These are phyloP conservation scores for Falcunculus frontatus DNA, from an alignment of 2,113 vertebrate genomes.

Conservation along the genomic window DNA sequence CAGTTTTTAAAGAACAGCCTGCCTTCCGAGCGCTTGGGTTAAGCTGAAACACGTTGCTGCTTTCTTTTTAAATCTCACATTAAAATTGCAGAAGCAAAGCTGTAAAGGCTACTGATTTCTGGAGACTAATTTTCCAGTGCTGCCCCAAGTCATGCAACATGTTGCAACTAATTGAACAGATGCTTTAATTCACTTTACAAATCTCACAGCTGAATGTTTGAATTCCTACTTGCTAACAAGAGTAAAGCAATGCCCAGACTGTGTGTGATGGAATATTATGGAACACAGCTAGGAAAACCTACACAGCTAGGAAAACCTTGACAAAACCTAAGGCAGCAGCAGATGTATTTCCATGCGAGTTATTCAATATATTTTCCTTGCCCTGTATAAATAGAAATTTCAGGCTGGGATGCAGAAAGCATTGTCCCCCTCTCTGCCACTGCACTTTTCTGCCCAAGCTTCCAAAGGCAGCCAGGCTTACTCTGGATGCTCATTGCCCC, in stretches of 20 bases:
- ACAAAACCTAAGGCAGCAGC: not conserved
- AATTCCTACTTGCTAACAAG: not conserved
- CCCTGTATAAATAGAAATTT: not conserved
- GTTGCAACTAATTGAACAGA: not conserved
- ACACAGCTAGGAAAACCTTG: not conserved
- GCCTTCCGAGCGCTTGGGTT: not conserved
- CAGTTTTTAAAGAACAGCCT: not conserved
- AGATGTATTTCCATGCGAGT: not conserved
- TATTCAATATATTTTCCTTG: not conserved
- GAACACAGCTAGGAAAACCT: not conserved
- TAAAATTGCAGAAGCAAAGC: not conserved
- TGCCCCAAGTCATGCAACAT: not conserved
- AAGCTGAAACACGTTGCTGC: not conserved
- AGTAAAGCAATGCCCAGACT: not conserved
- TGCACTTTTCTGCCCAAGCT: not conserved
- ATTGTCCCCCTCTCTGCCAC: not conserved
- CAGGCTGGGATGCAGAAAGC: not conserved
- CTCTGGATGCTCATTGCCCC: not conserved
- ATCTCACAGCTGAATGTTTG: not conserved
- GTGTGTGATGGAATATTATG: not conserved
- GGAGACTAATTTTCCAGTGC: not conserved
- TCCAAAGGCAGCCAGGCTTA: not conserved
- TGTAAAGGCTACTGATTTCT: not conserved
- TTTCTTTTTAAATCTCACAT: not conserved
- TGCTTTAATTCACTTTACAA: not conserved